A percentile compares a stretch with the other conserved stretches of the same genome.
These are phyloP conservation scores for Hecatera dysodea DNA, from an alignment of 2,888 invertebrate species.

Conservation along the genomic window DNA sequence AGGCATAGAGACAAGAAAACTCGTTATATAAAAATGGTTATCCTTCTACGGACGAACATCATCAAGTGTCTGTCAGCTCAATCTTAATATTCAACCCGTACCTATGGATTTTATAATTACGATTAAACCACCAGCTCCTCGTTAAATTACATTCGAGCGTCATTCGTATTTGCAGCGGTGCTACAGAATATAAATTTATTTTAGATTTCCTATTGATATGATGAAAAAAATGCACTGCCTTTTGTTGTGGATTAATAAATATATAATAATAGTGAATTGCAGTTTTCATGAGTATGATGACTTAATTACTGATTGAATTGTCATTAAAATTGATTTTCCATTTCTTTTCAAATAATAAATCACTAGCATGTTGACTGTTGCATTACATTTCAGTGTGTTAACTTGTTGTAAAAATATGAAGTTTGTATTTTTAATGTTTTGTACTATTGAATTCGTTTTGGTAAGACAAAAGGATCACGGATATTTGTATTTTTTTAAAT, in stretches of 20 bases:
- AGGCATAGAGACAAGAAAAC: no score
- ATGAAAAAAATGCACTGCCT: constrained; percentile 21
- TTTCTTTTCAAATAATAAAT: background rate
- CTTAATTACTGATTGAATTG: background rate
- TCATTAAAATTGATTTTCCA: constrained; percentile 23
- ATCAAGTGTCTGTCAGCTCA: no score
- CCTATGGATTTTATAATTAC: no score
- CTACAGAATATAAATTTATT: constrained; percentile 15
- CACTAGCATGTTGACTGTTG: background rate
- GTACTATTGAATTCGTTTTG: background rate
- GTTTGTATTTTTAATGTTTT: constrained; percentile 18
- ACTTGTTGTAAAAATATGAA: background rate
- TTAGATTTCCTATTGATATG: constrained; percentile 5
- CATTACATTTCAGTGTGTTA: background rate
- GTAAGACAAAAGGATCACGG: no score
- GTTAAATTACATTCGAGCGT: background rate
- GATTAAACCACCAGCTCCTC: no score
- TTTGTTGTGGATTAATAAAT: constrained; percentile 16
- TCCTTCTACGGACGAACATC: no score
- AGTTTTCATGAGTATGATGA: constrained; percentile 27
- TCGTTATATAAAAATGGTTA: no score
- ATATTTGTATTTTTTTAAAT: no score
- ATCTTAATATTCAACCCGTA: no score
- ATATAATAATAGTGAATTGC: constrained; percentile 19
- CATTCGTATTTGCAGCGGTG: background rate